phyloP scores from a whole-genome alignment of 2,113 vertebrate species.

The Furnarius figulus region DNA sequence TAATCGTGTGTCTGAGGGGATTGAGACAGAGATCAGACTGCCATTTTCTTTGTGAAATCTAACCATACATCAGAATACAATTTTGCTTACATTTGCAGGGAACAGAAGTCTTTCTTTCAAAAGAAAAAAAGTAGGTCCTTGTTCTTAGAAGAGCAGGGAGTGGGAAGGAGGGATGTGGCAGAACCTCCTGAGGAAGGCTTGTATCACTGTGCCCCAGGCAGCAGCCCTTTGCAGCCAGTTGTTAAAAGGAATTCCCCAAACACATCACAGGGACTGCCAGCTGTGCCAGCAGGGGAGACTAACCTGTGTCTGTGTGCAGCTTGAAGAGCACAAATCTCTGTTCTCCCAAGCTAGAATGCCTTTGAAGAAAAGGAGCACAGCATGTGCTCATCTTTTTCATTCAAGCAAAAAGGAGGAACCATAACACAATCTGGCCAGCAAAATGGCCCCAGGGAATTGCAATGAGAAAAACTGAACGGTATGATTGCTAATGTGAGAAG shows the following conservation, averaged over 20 bases:
- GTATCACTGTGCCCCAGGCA: background rate
- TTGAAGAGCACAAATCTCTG: background rate
- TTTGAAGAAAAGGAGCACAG: background rate
- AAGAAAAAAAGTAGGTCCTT: background rate
- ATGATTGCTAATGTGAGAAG: background rate
- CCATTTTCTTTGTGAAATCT: background rate
- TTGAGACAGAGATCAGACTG: background rate
- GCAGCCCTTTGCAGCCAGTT: background rate
- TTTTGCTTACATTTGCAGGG: background rate
- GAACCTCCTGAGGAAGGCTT: background rate
- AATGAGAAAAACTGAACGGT: background rate
- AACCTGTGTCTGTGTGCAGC: accelerated
- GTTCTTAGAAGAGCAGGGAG: background rate
- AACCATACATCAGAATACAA: background rate
- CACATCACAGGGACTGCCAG: background rate
- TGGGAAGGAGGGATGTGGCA: background rate
- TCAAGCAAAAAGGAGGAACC: background rate
- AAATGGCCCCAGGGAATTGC: background rate
- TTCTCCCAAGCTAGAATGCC: background rate
- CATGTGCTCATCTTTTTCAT: accelerated
- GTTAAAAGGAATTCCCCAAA: background rate
- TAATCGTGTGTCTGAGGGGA: background rate
- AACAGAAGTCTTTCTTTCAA: background rate
- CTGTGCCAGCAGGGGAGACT: too few species aligned
- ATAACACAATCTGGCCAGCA: background rate